Base-by-base conservation (phyloP, 2,797 vertebrate genomes). In the Siniperca scherzeri region DNA sequence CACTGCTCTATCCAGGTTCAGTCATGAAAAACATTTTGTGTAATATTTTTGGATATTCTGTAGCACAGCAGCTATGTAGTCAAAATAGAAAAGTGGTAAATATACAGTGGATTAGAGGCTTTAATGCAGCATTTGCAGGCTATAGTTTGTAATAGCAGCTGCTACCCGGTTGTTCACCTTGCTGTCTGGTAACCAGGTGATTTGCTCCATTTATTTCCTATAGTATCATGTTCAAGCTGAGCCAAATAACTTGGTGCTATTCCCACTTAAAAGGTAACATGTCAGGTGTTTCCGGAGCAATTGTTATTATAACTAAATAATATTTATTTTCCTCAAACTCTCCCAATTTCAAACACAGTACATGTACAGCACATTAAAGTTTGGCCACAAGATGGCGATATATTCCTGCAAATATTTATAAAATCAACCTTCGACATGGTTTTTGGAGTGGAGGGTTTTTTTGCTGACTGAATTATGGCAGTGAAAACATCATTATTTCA, bases 1-100 rank as follows among this genome's bases (percentile, higher is more conserved):
- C 44, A 76, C 91, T 61, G 86, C 90, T 36, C 87, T 96, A 13
- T 94, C 83, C 84, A 96, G 94, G 96, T 97, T 80, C 7, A 62
- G 65, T 80, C 48, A 11, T 56, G 22, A 46, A 74, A 50, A 30
- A 19, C 8, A 22, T 27, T 11, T 52, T 74, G 2, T 70, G 0
- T 22, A 52, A 17, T 46, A 12, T 36, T 46, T 70, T 64, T 27
- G 1, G 2, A 0, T 66, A 14, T 22, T 16, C 12, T 48, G 36
- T 53, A n/a, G 6, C 13, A 62, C 11, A 59, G 11, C 7, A 44
- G 7, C 33, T 25, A 12, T 74, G 2, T 46, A 56, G 19, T 56
- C 3, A 60, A 56, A 69, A 36, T n/a, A 53, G 0, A 33, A 53
- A 65, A 16, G 3, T 30, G 19, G 7, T 33, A 50, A 69, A 48